Evolutionary conservation across 2,888 invertebrate genomes (phyloP).

Genomic region (Sepiola atlantica): DNA sequence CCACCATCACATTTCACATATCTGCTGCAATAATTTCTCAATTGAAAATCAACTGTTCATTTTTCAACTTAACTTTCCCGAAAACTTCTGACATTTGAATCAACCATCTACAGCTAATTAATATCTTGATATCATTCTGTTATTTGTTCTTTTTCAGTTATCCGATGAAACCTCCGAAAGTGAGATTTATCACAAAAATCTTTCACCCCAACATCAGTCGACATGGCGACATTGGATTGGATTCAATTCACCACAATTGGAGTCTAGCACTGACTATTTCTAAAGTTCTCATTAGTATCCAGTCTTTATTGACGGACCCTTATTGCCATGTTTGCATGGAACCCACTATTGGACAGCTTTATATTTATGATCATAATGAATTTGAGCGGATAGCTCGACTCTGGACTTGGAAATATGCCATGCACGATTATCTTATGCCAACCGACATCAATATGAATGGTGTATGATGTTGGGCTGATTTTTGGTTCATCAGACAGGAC

Average conservation of each 20-base stretch:
- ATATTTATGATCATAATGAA: constrained; percentile 82
- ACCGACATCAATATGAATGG: constrained; percentile 65
- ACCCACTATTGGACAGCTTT: constrained; percentile 86
- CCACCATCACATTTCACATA: too few species aligned
- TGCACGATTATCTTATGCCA: constrained; percentile 71
- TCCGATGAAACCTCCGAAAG: constrained; percentile 92
- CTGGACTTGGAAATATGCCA: constrained; percentile 91
- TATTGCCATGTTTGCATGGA: constrained; percentile 94
- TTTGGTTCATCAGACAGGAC: constrained; percentile 32
- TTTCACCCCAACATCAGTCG: constrained; percentile 95
- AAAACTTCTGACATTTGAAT: too few species aligned
- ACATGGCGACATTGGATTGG: constrained; percentile 95
- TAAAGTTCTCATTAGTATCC: constrained; percentile 77
- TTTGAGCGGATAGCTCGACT: constrained; percentile 88
- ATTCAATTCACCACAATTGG: constrained; percentile 97
- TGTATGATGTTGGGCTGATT: constrained; percentile 50
- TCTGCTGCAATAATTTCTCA: too few species aligned
- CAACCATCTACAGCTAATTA: too few species aligned
- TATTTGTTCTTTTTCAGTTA: constrained; percentile 78
- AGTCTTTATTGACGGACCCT: constrained; percentile 81
- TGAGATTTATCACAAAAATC: constrained; percentile 92
- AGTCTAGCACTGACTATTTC: constrained; percentile 93
- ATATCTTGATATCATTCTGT: neutral
- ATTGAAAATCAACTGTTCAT: too few species aligned
- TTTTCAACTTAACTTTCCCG: too few species aligned